Conservation (phyloP, 2,113 vertebrate species). For the Mastomys coucha region DNA sequence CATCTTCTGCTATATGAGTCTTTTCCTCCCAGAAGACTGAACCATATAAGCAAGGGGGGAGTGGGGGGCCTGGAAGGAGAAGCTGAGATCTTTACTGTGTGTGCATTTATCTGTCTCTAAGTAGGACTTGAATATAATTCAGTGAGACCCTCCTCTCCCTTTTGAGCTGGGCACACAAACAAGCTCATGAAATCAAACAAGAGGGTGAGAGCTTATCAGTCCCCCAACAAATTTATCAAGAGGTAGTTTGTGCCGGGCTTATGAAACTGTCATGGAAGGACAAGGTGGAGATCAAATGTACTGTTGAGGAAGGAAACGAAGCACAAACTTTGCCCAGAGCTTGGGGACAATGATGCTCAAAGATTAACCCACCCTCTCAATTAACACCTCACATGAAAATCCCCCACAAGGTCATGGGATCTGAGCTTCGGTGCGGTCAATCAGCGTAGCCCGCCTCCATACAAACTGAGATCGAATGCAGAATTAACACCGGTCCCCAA, state of each 20-base stretch:
- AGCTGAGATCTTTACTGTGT: slow-evolving; percentile 57
- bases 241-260: slow-evolving; percentile 82
- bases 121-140: slow-evolving; percentile 66
- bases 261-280: slow-evolving; percentile 79
- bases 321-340: slow-evolving; percentile 91
- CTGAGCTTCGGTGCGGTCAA: slow-evolving; percentile 92
- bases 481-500: slow-evolving; percentile 94
- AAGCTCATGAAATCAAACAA: slow-evolving; percentile 84
- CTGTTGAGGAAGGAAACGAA: slow-evolving; percentile 86
- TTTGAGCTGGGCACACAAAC: slow-evolving; percentile 68
- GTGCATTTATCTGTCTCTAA: slow-evolving; percentile 53
- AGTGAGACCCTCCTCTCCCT: slow-evolving; percentile 69
- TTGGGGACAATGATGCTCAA: slow-evolving; percentile 92
- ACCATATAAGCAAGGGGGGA: neutral
- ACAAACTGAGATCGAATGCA: slow-evolving; percentile 93
- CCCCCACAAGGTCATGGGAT: slow-evolving; percentile 92
- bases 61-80: slow-evolving; percentile 34
- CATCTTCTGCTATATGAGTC: slow-evolving; percentile 56
- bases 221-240: slow-evolving; percentile 85
- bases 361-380: slow-evolving; percentile 96
- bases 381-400: slow-evolving; percentile 97
- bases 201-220: slow-evolving; percentile 82
- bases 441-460: slow-evolving; percentile 91
- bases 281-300: slow-evolving; percentile 87
- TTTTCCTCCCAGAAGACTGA: slow-evolving; percentile 21